Evolutionary conservation across 30 jellyfish, hydroid and myxozoan species (phyloP).

Genomic region (Pseudorhiza aurosa): DNA sequence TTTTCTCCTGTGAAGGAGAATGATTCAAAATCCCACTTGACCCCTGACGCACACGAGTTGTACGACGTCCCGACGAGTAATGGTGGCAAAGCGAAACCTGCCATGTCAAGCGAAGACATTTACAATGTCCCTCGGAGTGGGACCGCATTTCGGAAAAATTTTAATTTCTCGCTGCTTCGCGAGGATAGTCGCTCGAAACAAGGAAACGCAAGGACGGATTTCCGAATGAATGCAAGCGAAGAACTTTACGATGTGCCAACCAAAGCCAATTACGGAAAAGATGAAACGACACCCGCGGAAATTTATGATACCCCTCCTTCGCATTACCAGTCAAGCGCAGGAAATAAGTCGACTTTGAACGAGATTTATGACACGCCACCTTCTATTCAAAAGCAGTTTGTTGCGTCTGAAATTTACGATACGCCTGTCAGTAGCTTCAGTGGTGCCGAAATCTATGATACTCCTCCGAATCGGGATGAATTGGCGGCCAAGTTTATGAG

Average conservation of each 20-base stretch:
- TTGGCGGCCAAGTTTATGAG: not conserved
- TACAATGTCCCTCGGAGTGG: constrained; percentile 1
- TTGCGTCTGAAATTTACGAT: constrained; percentile 15
- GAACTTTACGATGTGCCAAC: constrained; percentile 52
- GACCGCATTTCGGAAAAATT: not conserved
- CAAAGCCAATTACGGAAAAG: not conserved
- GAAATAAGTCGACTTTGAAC: not conserved
- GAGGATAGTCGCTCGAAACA: not conserved
- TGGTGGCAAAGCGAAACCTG: not conserved
- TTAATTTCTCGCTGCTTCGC: constrained; percentile 3
- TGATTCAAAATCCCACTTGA: not conserved
- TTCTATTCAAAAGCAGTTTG: constrained; percentile 12
- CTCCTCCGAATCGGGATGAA: constrained; percentile 57
- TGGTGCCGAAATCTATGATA: constrained; percentile 34
- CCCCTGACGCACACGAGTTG: not conserved
- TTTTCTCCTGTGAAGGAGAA: not conserved
- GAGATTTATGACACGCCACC: constrained; percentile 76
- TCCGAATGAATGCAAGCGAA: not conserved
- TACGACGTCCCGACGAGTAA: not conserved
- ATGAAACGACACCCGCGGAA: not conserved
- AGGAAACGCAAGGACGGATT: not conserved
- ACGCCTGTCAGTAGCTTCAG: constrained; percentile 17
- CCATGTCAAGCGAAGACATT: constrained; percentile 4
- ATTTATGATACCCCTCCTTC: constrained; percentile 25
- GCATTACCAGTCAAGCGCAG: not conserved